Evolutionary conservation across 2,888 invertebrate species (phyloP).

Genomic region (Volucella bombylans): DNA sequence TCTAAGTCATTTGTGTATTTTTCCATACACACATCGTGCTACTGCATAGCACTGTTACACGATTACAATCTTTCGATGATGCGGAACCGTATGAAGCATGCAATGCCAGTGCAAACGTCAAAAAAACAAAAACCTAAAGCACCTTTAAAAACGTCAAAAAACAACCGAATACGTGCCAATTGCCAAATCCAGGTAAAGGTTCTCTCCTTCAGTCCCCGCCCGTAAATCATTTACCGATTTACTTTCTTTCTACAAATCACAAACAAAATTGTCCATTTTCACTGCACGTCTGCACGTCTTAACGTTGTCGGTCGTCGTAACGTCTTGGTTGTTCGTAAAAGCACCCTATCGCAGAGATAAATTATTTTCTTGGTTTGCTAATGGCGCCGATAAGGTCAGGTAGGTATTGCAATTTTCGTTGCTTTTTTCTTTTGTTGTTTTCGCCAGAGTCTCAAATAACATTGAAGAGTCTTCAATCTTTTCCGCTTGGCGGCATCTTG

Average conservation of each 20-base stretch:
- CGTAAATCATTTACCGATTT: conserved; percentile 36
- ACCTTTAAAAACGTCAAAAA: too few relatives aligned
- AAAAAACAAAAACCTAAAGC: not conserved
- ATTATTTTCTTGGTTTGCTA: conserved; percentile 59
- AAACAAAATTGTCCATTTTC: conserved; percentile 61
- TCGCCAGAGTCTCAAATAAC: not conserved
- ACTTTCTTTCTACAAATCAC: conserved; percentile 52
- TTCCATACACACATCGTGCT: not conserved
- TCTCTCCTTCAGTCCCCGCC: conserved; percentile 6
- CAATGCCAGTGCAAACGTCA: not conserved
- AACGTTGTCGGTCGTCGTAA: not conserved
- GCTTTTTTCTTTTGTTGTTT: not conserved
- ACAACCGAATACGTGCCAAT: not conserved
- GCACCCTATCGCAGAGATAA: conserved; percentile 44
- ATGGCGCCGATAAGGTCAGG: conserved; percentile 57
- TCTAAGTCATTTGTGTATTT: conserved; percentile 39
- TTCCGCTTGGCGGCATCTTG: conserved; percentile 63
- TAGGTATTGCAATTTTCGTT: conserved; percentile 32
- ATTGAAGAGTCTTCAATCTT: conserved; percentile 47
- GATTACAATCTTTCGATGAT: conserved; percentile 33
- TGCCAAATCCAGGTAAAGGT: conserved; percentile 37
- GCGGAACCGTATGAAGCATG: conserved; percentile 32
- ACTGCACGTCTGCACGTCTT: conserved; percentile 31
- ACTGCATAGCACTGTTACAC: conserved; percentile 15
- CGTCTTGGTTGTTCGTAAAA: not conserved